phyloP scores from a whole-genome alignment of 2,888 invertebrate species.

The Neoaliturus tenellus region DNA sequence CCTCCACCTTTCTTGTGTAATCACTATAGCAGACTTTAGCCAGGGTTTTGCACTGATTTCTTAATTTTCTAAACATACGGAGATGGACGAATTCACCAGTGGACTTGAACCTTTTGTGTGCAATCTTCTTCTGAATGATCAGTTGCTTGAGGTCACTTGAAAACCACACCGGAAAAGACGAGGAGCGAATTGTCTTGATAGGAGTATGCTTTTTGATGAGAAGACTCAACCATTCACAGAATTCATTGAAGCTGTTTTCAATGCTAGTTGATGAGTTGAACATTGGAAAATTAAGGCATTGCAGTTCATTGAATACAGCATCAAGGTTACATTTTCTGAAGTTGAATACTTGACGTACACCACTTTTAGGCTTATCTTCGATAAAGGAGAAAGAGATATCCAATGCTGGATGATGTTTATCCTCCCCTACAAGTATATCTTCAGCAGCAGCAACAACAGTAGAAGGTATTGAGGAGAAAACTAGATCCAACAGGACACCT shows the following conservation, averaged over 20 bases:
- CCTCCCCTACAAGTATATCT: not conserved
- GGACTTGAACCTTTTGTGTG: not conserved
- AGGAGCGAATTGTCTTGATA: not conserved
- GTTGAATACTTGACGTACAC: not conserved
- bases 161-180: not conserved
- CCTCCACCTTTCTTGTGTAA: not conserved
- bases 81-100: not conserved
- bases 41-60: not conserved
- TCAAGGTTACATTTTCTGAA: not conserved
- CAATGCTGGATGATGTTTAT: conserved; percentile 42
- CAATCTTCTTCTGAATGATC: not conserved
- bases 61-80: not conserved
- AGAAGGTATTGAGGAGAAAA: conserved; percentile 3
- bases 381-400: not conserved
- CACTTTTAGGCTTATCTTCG: not conserved
- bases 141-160: not conserved
- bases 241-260: not conserved
- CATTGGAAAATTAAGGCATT: not conserved
- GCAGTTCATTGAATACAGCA: not conserved
- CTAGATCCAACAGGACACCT: conserved; percentile 1
- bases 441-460: not conserved
- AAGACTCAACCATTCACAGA: not conserved
- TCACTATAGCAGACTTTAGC: not conserved
- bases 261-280: no score
- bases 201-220: not conserved